Conservation (phyloP, 2,797 vertebrate species). For the Sebastes oblongus region DNA sequence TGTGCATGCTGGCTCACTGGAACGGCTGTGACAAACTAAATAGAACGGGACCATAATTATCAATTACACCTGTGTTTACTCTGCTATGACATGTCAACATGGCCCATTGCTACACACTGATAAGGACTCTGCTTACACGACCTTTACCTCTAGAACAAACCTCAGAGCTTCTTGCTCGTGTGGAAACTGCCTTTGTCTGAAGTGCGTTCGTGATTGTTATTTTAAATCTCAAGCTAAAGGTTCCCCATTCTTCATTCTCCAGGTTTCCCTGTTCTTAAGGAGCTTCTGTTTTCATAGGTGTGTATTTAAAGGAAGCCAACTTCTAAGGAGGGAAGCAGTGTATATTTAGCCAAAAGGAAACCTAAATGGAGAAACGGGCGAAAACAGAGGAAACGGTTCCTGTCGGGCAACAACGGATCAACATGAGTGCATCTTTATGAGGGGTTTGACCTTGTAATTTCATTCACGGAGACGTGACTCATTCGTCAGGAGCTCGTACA, state of each 20-base stretch:
- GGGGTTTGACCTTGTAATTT: constrained; percentile 2
- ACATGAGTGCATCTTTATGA: constrained; percentile 1
- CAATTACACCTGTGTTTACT: neutral
- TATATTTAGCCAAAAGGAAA: constrained; percentile 78
- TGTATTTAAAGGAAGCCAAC: constrained; percentile 61
- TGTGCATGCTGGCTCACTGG: too few relatives aligned
- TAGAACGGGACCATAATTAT: too few relatives aligned
- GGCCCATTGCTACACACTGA: neutral
- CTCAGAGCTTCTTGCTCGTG: neutral
- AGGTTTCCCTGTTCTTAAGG: constrained; percentile 45
- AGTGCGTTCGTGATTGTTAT: neutral
- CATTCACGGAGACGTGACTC: constrained; percentile 16
- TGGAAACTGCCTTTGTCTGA: constrained; percentile 15
- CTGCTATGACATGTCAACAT: neutral
- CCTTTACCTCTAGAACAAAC: constrained; percentile 10
- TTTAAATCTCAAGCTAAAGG: constrained; percentile 7
- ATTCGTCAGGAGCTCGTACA: neutral
- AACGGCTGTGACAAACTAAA: too few relatives aligned
- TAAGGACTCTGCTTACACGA: neutral
- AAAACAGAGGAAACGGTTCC: constrained; percentile 69
- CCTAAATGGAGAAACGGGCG: constrained; percentile 58
- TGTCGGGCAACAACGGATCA: constrained; percentile 15
- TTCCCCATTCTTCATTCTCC: constrained; percentile 37
- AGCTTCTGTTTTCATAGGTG: constrained; percentile 67
- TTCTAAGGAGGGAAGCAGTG: constrained; percentile 62